Evolutionary conservation across 2,888 invertebrate genomes (phyloP).

Genomic region (Lamellibrachia columna): DNA sequence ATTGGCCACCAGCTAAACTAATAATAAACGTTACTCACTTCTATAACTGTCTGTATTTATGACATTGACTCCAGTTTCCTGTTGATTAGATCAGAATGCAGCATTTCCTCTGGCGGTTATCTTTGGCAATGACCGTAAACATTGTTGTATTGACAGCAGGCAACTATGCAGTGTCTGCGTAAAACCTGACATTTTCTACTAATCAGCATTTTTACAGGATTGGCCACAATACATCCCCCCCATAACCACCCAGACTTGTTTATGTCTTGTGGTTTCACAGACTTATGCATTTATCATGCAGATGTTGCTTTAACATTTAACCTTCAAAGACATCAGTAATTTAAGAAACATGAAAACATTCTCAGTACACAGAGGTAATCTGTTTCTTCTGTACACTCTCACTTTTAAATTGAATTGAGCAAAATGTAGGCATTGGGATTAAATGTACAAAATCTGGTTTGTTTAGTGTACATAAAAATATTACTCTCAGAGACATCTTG

Average conservation of each 20-base stretch:
- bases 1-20: background rate
- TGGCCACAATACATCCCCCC: background rate
- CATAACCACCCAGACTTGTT: background rate
- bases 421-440: too few species aligned
- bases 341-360: background rate
- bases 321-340: background rate
- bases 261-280: background rate
- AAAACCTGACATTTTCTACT: background rate
- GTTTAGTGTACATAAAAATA: too few species aligned
- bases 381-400: background rate
- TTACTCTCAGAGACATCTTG: too few species aligned
- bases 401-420: too few species aligned
- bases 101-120: background rate
- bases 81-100: slow-evolving; percentile 2
- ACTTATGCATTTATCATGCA: background rate
- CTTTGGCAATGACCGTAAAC: background rate
- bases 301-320: background rate
- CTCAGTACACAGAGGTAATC: background rate
- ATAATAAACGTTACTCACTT: background rate
- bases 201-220: background rate
- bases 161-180: background rate
- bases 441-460: too few species aligned
- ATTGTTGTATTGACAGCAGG: background rate
- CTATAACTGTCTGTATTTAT: background rate
- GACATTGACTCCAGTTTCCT: background rate